Base-by-base conservation (phyloP, 2,888 invertebrate genomes). In the Auanema freiburgensis region DNA sequence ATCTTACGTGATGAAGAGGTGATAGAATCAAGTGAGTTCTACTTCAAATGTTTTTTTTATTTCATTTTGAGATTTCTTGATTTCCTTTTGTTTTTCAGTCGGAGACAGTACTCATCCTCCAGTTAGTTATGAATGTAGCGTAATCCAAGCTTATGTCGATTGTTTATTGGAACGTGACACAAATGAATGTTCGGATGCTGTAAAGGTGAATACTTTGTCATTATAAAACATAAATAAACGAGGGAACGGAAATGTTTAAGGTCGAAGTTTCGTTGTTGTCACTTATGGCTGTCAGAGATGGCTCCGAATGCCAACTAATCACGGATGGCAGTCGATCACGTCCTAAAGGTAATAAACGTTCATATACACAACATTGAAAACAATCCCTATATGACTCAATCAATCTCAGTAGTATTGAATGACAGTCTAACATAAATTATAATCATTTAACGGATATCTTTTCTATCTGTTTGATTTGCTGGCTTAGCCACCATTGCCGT, bases 111-210 rank as follows among this genome's bases (percentile, higher is more conserved):
- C 46, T 51, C 16, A 14, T 40, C 51, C 23, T 10, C 21, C n/a
- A 4, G 12, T 49, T 1, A 23, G 61, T 23, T 69, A 70, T 57
- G 74, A 74, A 52, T 74, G 74, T 43, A 65, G 65, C 8, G 70
- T 74, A 1, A 68, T 71, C 33, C 74, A 74, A 49, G 69, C 69
- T 0, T 71, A 69, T 42, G 68, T 69, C 21, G 74, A 74, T 25
- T 74, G 74, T 50, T 61, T 74, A 21, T 49, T 74, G 40, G 74
- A 74, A 21, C 44, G 68, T 49, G 64, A 67, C 12, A 57, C 55
- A 16, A 53, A 58, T 8, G 58, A 57, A 2, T 73, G 73, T 57
- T 57, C 61, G 11, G 73, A 73, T 24, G 73, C 73, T 0, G 73
- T 69, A 21, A 73, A 73, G 61, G 61, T 61, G 25, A 53, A 44